phyloP scores from a whole-genome alignment of 53 echinoderm and acorn worm genomes.

The Holothuria scabra region DNA sequence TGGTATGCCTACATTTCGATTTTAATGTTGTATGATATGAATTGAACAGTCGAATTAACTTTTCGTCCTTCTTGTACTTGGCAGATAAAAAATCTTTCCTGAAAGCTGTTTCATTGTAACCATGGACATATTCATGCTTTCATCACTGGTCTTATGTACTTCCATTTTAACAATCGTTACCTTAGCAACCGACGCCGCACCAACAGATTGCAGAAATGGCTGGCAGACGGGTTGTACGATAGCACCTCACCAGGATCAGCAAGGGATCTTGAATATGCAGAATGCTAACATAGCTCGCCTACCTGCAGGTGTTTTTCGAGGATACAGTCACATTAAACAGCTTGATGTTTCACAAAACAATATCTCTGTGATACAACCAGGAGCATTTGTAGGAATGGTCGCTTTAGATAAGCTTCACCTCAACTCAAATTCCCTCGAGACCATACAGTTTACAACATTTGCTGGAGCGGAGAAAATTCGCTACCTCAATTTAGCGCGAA shows the following conservation, averaged over 20 bases:
- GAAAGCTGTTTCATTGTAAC: too few relatives aligned
- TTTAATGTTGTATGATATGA: too few relatives aligned
- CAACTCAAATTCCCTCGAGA: conserved; percentile 5
- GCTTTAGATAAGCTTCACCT: conserved; percentile 6
- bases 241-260: conserved; percentile 7
- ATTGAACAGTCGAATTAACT: too few relatives aligned
- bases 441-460: conserved; percentile 10
- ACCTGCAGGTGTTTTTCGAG: conserved; percentile 16
- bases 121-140: too few relatives aligned
- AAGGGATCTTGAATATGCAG: conserved; percentile 4
- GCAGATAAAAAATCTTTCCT: too few relatives aligned
- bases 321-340: neutral
- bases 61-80: too few relatives aligned
- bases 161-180: neutral
- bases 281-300: neutral
- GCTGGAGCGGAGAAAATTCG: conserved; percentile 16
- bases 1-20: too few relatives aligned
- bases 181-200: neutral
- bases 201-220: neutral
- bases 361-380: conserved; percentile 18
- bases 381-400: conserved; percentile 22
- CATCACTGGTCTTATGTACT: too few relatives aligned
- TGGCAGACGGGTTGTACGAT: neutral
- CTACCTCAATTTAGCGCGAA: conserved; percentile 21
- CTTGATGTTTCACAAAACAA: conserved; percentile 27